Base-by-base conservation (phyloP, 2,797 vertebrate genomes). In the Leptoclinus maculatus region DNA sequence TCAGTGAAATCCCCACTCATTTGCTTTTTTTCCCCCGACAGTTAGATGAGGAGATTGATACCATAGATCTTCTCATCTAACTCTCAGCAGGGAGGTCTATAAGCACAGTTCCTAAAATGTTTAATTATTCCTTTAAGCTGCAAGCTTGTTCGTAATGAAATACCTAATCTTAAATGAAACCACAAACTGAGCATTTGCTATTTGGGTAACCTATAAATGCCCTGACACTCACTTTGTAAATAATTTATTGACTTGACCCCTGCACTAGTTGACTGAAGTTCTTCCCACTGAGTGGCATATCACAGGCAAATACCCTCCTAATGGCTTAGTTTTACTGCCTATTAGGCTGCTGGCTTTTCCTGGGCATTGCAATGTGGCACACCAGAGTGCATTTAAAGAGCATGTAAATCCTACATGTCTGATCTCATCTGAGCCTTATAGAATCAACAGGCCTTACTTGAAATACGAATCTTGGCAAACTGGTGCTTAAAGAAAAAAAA, bases 371-470 rank as follows among this genome's bases (percentile, higher is more conserved):
- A 64, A 7, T 71, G 76, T 27, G 71, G 64, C 64, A 83, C 79
- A 80, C 82, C 19, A 66, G 70, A 74, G 75, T 82, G 63, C 73
- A 56, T 78, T 89, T 79, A 83, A 84, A 85, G 60, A 65, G 63
- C 56, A 84, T 74, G 82, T 87, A 76, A 84, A 86, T 83, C 75
- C 72, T 76, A 23, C 69, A 78, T 21, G 17, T 77, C 67, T 76
- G 70, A 88, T 85, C 82, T 89, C 83, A 88, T 84, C 80, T 74
- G 59, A 82, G 65, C 64, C 43, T 79, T 73, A 69, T 51, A 54
- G 67, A 75, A 59, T 77, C 34, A 6, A 64, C 34, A 54, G 69
- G 65, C 66, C 67, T 78, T n/a, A 2, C 58, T 80, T 65, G 75
- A 88, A 85, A 80, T 59, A 56, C 9, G 19, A 79, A 57, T 72